A percentile compares a stretch with the other conserved stretches of the same genome.
These are phyloP conservation scores for Tylochromis polylepis DNA, from an alignment of 2,113 vertebrate genomes.

Conservation along the genomic window DNA sequence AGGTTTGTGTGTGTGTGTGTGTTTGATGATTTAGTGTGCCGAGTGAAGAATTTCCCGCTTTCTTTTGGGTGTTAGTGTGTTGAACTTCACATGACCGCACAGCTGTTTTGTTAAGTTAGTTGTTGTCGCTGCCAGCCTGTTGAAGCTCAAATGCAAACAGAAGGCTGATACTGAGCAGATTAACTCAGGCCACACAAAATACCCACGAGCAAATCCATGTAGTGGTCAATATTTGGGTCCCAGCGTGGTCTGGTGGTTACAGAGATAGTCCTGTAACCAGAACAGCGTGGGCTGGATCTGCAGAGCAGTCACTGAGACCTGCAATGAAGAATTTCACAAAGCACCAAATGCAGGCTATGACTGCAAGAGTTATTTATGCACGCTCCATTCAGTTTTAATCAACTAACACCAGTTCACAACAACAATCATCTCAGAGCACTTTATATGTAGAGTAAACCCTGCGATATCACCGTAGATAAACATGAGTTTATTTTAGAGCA, in stretches of 20 bases:
- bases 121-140: background rate
- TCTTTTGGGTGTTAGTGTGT: background rate
- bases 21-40: background rate
- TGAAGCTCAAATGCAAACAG: conserved; percentile 23
- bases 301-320: background rate
- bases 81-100: background rate
- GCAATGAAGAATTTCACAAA: background rate
- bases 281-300: background rate
- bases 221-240: conserved; percentile 40
- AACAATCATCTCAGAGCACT: background rate
- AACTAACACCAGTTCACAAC: background rate
- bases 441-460: background rate
- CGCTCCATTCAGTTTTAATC: background rate
- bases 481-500: background rate
- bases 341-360: background rate
- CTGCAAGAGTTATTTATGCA: background rate
- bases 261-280: background rate
- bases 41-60: background rate
- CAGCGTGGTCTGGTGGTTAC: background rate
- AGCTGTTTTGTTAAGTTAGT: background rate
- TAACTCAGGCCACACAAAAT: background rate
- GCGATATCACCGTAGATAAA: background rate
- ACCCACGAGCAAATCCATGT: background rate
- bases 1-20: background rate
- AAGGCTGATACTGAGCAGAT: conserved; percentile 1